Percentiles rank a stretch among this genome's conserved stretches.
These are phyloP conservation scores for Aromia moschata DNA, from an alignment of 2,888 invertebrate genomes.

Conservation along the genomic window DNA sequence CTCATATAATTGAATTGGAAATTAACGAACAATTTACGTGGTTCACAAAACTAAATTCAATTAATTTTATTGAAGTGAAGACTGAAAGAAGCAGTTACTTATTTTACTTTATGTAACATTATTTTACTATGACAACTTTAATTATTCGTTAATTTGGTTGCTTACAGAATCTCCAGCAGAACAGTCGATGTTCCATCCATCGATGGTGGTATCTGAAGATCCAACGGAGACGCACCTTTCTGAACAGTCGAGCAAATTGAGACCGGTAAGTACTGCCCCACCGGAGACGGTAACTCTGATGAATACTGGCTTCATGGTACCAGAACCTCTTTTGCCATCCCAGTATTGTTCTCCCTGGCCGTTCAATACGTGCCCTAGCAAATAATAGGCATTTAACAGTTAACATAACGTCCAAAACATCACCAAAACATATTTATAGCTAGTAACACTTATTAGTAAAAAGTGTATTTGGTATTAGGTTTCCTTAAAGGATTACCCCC, in stretches of 20 bases:
- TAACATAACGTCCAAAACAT: no score
- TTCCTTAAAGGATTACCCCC: no score
- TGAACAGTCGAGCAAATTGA: slow-evolving; percentile 4
- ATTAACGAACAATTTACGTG: no score
- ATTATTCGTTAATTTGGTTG: background rate
- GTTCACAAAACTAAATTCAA: no score
- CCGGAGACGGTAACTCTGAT: background rate
- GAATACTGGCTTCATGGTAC: background rate
- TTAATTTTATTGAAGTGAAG: no score
- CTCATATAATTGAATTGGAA: no score
- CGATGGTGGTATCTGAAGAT: background rate
- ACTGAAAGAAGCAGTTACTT: no score
- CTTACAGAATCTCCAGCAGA: slow-evolving; percentile 28
- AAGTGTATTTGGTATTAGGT: no score
- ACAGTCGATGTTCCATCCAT: background rate
- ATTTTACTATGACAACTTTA: background rate
- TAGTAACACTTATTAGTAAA: no score
- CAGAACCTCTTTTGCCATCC: slow-evolving; percentile 8
- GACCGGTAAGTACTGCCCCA: background rate
- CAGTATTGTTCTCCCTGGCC: slow-evolving; percentile 9
- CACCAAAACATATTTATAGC: no score
- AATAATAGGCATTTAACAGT: no score
- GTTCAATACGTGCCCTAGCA: background rate
- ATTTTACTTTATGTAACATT: no score
- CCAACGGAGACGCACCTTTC: background rate